These are phyloP conservation scores for Chionomys nivalis DNA, from an alignment of 2,113 vertebrate genomes.

Conservation along the genomic window DNA sequence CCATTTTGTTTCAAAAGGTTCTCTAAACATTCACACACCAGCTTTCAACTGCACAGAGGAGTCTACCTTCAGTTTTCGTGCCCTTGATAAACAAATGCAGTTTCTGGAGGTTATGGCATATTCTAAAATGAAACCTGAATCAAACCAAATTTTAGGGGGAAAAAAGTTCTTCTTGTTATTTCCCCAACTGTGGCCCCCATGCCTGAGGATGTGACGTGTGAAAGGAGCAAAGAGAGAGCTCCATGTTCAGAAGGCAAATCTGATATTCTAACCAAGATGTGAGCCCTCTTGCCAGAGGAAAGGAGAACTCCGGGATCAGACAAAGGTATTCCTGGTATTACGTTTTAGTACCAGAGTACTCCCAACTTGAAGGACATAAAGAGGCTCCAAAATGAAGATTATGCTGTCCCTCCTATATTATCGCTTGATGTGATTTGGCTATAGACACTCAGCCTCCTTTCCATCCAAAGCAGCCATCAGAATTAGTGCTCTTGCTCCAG, in stretches of 20 bases:
- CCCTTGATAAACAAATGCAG: not conserved
- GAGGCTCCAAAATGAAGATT: not conserved
- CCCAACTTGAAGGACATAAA: not conserved
- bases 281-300: rapidly evolving
- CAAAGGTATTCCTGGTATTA: not conserved
- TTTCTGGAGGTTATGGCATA: not conserved
- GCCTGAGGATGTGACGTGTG: rapidly evolving
- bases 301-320: rapidly evolving
- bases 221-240: not conserved
- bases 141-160: not conserved
- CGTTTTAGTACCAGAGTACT: not conserved
- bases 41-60: not conserved
- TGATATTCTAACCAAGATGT: not conserved
- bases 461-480: not conserved
- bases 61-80: not conserved
- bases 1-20: not conserved
- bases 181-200: no score
- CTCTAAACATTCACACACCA: not conserved
- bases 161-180: not conserved
- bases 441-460: not conserved
- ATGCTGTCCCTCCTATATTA: not conserved
- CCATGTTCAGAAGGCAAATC: rapidly evolving
- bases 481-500: not conserved
- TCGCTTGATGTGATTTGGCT: not conserved
- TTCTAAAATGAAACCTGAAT: not conserved